Conservation (phyloP, 2,888 invertebrate genomes). For the Archips crataeganus region DNA sequence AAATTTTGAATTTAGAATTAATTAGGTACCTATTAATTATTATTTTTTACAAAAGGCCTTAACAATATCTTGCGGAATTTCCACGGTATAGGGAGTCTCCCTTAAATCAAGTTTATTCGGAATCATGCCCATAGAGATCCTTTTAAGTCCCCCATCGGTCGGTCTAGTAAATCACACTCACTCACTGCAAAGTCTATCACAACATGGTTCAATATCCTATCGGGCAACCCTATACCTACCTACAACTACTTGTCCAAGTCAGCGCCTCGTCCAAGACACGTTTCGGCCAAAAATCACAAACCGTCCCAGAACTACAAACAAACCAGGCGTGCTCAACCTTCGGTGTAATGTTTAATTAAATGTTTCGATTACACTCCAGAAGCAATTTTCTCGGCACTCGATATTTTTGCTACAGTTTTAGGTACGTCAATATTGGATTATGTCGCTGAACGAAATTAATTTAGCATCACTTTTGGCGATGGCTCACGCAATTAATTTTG, state of each 20-base stretch:
- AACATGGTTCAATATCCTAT: background rate
- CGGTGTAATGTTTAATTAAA: conserved; percentile 31
- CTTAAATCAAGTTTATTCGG: no score
- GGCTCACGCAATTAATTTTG: conserved; percentile 40
- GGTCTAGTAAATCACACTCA: no score
- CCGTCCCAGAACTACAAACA: conserved; percentile 21
- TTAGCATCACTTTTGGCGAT: conserved; percentile 37
- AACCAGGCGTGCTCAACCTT: conserved; percentile 13
- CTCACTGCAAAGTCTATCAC: background rate
- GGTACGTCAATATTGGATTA: conserved; percentile 40
- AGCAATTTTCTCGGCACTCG: conserved; percentile 32
- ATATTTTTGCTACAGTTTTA: conserved; percentile 37
- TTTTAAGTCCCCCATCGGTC: no score
- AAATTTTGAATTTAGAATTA: no score
- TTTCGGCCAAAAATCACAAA: conserved; percentile 28
- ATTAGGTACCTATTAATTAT: no score
- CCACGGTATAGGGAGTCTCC: no score
- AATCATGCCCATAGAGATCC: no score
- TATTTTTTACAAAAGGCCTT: no score
- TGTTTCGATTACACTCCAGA: conserved; percentile 28
- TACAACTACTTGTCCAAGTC: background rate
- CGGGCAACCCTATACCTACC: no score
- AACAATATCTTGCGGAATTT: no score
- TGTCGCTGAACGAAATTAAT: conserved; percentile 40
- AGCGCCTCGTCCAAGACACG: background rate